Conservation (phyloP, 2,888 invertebrate species). For the Aspidapion aeneum region DNA sequence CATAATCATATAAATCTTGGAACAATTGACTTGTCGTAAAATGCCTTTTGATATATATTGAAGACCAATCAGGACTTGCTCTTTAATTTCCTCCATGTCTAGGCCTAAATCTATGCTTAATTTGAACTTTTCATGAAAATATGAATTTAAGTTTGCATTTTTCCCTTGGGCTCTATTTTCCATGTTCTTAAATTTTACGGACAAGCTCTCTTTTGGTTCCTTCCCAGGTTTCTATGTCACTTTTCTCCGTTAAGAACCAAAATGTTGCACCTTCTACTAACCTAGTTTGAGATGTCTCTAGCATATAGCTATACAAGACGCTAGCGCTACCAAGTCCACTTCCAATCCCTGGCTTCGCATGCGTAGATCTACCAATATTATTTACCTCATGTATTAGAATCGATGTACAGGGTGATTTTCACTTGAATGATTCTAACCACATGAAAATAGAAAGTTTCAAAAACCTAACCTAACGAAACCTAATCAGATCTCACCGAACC, state of each 20-base stretch:
- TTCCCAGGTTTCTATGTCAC: slow-evolving; percentile 1
- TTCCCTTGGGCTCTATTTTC: background rate
- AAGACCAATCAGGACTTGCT: background rate
- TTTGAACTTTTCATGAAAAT: background rate
- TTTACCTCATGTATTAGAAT: too few species aligned
- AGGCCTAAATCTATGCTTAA: background rate
- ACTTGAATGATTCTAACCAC: too few species aligned
- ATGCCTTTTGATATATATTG: background rate
- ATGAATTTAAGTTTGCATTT: slow-evolving; percentile 1
- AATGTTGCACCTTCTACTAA: background rate
- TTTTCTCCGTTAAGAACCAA: slow-evolving; percentile 4
- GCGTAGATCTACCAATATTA: too few species aligned
- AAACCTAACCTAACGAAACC: too few species aligned
- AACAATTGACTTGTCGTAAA: background rate
- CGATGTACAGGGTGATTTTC: too few species aligned
- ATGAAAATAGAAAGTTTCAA: too few species aligned
- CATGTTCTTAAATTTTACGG: background rate
- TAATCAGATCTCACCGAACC: too few species aligned
- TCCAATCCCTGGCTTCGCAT: too few species aligned
- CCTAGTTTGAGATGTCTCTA: slow-evolving; percentile 11
- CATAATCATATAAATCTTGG: background rate
- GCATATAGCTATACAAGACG: too few species aligned
- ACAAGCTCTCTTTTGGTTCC: background rate
- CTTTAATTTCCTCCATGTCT: background rate
- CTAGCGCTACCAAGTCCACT: too few species aligned